A percentile compares a stretch with the other conserved stretches of the same genome.
These are phyloP conservation scores for Ciconia nigra DNA, from an alignment of 2,797 vertebrate genomes.

Conservation along the genomic window DNA sequence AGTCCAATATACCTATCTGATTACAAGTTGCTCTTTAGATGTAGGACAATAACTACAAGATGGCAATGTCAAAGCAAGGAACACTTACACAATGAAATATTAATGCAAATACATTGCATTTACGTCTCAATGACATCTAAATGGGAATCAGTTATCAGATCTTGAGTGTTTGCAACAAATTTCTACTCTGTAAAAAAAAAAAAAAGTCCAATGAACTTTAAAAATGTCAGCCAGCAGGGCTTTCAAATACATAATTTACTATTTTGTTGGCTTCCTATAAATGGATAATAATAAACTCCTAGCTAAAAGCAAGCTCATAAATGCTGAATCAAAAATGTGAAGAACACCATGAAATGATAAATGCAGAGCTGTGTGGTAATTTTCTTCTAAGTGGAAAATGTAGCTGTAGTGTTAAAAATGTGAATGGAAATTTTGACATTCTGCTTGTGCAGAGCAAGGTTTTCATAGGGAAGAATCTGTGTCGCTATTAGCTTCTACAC, in stretches of 20 bases:
- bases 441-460: not conserved
- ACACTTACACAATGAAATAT: slow-evolving; percentile 69
- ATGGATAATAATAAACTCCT: slow-evolving; percentile 71
- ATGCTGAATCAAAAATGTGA: slow-evolving; percentile 61
- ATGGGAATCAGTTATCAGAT: slow-evolving; percentile 68
- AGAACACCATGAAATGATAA: slow-evolving; percentile 64
- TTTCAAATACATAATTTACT: slow-evolving; percentile 78
- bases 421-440: slow-evolving; percentile 32
- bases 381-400: slow-evolving; percentile 37
- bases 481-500: not conserved
- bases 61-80: slow-evolving; percentile 62
- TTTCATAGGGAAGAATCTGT: not conserved
- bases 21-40: slow-evolving; percentile 59
- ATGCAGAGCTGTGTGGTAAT: slow-evolving; percentile 51
- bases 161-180: slow-evolving; percentile 59
- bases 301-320: slow-evolving; percentile 67
- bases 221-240: slow-evolving; percentile 73
- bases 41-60: slow-evolving; percentile 61
- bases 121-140: slow-evolving; percentile 66
- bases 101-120: slow-evolving; percentile 65
- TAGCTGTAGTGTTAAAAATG: slow-evolving; percentile 12
- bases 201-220: slow-evolving; percentile 72
- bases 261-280: slow-evolving; percentile 71
- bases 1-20: slow-evolving; percentile 55
- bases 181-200: slow-evolving; percentile 21